phyloP scores from a whole-genome alignment of 2,113 vertebrate species.

The Zosterops hypoxanthus region DNA sequence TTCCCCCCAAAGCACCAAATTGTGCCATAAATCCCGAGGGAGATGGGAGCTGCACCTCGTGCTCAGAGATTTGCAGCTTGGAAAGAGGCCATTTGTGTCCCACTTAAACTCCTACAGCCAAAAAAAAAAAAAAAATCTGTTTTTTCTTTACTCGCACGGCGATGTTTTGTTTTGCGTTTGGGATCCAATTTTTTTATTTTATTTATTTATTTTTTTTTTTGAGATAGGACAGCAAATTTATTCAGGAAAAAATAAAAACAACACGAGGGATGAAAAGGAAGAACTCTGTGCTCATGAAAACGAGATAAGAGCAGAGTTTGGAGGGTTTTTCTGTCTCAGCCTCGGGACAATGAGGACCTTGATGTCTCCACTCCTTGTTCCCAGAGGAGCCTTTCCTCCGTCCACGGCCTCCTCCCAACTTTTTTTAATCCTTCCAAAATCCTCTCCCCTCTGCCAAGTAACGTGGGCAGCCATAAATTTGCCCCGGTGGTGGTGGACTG shows the following conservation, averaged over 20 bases:
- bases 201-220: neutral
- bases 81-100: neutral
- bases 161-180: neutral
- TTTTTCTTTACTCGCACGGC: rapidly evolving
- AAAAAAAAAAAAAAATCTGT: neutral
- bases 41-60: neutral
- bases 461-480: slow-evolving; percentile 39
- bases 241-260: neutral
- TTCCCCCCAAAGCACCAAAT: neutral
- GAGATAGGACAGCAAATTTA: neutral
- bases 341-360: neutral
- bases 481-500: neutral
- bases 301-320: neutral
- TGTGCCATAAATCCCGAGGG: neutral
- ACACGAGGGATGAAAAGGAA: neutral
- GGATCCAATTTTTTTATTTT: neutral
- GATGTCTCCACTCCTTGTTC: neutral
- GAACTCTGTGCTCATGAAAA: neutral
- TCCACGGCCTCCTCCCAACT: neutral
- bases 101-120: neutral
- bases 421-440: slow-evolving; percentile 5
- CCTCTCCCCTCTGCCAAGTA: slow-evolving; percentile 19
- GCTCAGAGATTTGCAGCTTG: neutral
- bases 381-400: neutral
- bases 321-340: neutral